Conservation (phyloP, 2,888 invertebrate species). For the Zygothrica quintamaculata region DNA sequence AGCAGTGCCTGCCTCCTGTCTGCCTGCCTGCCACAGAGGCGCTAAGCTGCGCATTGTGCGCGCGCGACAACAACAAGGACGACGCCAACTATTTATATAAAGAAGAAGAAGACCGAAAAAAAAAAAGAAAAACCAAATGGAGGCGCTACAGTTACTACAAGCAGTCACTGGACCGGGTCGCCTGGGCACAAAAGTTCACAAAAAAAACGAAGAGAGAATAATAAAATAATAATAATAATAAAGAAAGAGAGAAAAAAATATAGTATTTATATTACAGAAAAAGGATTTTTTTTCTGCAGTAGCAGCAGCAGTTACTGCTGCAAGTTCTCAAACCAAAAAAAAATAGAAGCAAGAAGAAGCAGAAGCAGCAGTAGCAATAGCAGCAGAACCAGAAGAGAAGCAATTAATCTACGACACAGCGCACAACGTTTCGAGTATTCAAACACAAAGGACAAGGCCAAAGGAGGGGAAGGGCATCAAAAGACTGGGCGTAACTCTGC, state of each 20-base stretch:
- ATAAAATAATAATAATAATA: conserved; percentile 18
- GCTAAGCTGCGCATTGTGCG: conserved; percentile 72
- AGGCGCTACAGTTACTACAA: conserved; percentile 40
- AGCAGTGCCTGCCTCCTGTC: conserved; percentile 48
- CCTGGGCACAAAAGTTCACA: conserved; percentile 63
- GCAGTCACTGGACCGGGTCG: conserved; percentile 22
- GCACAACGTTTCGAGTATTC: conserved; percentile 46
- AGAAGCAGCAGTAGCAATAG: conserved; percentile 1
- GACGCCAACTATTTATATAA: conserved; percentile 74
- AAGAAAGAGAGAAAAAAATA: conserved; percentile 39
- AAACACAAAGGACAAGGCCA: conserved; percentile 13
- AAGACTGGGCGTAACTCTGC: no score
- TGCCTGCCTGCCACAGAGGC: conserved; percentile 19
- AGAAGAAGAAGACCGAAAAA: no score
- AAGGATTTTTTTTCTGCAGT: conserved; percentile 47
- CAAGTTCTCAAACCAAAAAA: conserved; percentile 20
- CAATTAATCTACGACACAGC: conserved; percentile 82
- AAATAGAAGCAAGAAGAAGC: conserved; percentile 25
- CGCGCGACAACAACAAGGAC: conserved; percentile 37
- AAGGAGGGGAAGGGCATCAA: no score
- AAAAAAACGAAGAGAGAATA: conserved; percentile 18
- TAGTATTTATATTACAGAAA: conserved; percentile 75
- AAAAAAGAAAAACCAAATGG: conserved; percentile 58
- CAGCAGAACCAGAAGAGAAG: conserved; percentile 58
- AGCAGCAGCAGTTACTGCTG: no score